Base-by-base conservation (phyloP, 2,888 invertebrate genomes). In the Lysandra coridon region DNA sequence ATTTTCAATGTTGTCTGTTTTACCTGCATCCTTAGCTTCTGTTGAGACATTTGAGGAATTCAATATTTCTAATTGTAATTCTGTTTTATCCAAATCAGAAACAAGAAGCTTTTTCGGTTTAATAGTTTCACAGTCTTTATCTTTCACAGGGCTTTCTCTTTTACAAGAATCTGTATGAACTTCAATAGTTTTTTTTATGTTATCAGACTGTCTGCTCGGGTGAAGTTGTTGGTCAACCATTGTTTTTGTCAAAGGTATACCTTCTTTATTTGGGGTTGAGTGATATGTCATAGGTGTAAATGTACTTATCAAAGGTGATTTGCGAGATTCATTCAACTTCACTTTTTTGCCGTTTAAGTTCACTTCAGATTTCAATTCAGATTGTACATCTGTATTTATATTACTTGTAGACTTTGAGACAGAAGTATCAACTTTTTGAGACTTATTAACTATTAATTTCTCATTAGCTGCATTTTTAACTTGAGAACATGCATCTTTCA, bases 191-290 rank as follows among this genome's bases (percentile, higher is more conserved):
- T 94, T 93, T 82, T 93, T 94, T 6, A 90, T 86, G 85, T 91
- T 93, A 82, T 94, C 94, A 62, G 92, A 91, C 85, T 93, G 91
- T 81, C 93, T 88, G 80, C 85, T 93, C 12, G 94, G 92, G 81
- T 94, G 92, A 79, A 94, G 82, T 69, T 94, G 94, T 83, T 89
- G 89, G 79, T 94, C 91, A 4, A 94, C 93, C 94, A 93, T 94
- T 1, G 90, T 93, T 85, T 94, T 94, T 44, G 94, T 94, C 17
- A 94, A 86, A 64, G 94, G 94, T 82, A 90, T 91, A 33, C 91
- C 91, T 83, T 94, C 94, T 86, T 94, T 94, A 81, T 91, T 94
- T 60, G 94, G 93, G 62, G 94, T 94, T 80, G 94, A 94, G 83
- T 93, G 93, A 86, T 87, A 93, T 80, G 92, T 90, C 92, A 93